A percentile compares a stretch with the other conserved stretches of the same genome.
Conservation (phyloP, 2,113 vertebrate species). For the Hippocampus mohnikei region DNA sequence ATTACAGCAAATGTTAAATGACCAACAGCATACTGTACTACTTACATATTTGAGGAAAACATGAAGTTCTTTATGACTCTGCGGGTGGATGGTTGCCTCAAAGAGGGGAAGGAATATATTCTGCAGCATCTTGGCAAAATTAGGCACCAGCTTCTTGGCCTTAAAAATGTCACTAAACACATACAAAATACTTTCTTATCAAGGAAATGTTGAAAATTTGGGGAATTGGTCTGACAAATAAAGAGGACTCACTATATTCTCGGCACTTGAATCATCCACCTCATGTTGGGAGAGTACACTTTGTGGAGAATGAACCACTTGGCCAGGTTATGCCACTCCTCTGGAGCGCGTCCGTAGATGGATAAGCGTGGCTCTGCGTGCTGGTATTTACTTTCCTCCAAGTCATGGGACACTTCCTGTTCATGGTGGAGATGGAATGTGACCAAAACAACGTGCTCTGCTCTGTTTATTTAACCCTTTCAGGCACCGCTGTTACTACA, state of each 20-base stretch:
- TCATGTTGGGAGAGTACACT: conserved; percentile 89
- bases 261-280: conserved; percentile 92
- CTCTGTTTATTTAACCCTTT: neutral
- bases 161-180: conserved; percentile 87
- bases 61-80: conserved; percentile 83
- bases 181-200: neutral
- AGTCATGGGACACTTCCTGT: conserved; percentile 85
- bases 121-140: conserved; percentile 89
- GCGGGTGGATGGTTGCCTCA: conserved; percentile 86
- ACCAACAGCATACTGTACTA: neutral
- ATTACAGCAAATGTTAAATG: no score
- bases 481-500: no score
- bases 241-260: conserved; percentile 87
- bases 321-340: conserved; percentile 84
- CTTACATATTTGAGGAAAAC: conserved; percentile 93
- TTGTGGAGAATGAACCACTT: conserved; percentile 90
- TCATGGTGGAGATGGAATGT: neutral
- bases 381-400: conserved; percentile 94
- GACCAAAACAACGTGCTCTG: neutral
- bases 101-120: conserved; percentile 91
- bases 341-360: conserved; percentile 82
- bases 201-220: neutral
- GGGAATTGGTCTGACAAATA: neutral
- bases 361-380: conserved; percentile 89
- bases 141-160: conserved; percentile 82